phyloP scores from a whole-genome alignment of 1,140 invertebrate genomes.

The Drosophila setifemur region DNA sequence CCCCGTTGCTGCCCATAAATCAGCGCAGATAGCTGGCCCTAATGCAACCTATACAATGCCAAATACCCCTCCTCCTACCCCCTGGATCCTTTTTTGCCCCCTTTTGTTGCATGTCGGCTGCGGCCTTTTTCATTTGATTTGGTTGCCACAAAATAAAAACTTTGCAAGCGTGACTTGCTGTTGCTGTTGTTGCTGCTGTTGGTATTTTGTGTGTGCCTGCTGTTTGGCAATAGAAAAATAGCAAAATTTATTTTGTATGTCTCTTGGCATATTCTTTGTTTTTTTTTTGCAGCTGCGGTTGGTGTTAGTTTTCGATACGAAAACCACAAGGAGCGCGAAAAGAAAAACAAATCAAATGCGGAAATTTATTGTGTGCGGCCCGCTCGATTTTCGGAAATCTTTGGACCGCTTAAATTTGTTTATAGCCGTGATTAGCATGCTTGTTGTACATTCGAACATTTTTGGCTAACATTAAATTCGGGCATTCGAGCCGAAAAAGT shows the following conservation, averaged over 20 bases:
- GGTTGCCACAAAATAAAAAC: conserved; percentile 77
- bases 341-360: conserved; percentile 62
- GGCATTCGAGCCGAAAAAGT: conserved; percentile 5
- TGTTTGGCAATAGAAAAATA: conserved; percentile 66
- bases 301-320: conserved; percentile 63
- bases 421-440: conserved; percentile 72
- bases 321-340: conserved; percentile 47
- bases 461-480: conserved; percentile 21
- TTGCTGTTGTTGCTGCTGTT: conserved; percentile 19
- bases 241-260: conserved; percentile 63
- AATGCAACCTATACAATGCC: conserved; percentile 60
- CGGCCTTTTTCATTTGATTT: conserved; percentile 75
- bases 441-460: conserved; percentile 66
- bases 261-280: conserved; percentile 59
- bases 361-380: conserved; percentile 70
- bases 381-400: conserved; percentile 64
- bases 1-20: conserved; percentile 61
- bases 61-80: background rate
- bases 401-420: conserved; percentile 72
- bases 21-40: conserved; percentile 62
- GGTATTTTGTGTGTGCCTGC: conserved; percentile 35
- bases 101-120: conserved; percentile 39
- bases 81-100: background rate
- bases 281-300: conserved; percentile 47
- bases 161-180: conserved; percentile 75